phyloP scores from a whole-genome alignment of 23 tunicate species.

The Botrylloides violaceus region DNA sequence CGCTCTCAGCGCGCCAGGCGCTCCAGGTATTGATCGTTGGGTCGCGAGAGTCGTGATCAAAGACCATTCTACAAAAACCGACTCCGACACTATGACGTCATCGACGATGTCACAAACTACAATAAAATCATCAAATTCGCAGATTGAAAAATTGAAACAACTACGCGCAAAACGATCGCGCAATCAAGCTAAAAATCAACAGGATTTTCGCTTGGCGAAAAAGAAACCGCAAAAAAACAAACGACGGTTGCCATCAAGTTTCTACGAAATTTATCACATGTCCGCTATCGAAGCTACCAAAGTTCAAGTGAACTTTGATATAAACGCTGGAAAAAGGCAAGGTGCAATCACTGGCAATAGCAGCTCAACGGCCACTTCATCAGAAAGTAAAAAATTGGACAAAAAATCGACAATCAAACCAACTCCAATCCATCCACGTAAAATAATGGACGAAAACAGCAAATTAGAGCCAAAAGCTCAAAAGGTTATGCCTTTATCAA shows the following conservation, averaged over 20 bases:
- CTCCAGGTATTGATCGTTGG: constrained; percentile 58
- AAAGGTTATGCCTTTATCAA: constrained; percentile 3
- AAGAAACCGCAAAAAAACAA: not conserved
- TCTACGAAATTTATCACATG: constrained; percentile 29
- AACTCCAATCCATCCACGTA: constrained; percentile 1
- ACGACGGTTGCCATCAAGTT: not conserved
- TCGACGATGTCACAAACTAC: not conserved
- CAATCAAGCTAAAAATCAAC: constrained; percentile 1
- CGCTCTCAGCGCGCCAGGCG: constrained; percentile 13
- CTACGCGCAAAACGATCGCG: not conserved
- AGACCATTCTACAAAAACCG: constrained; percentile 20
- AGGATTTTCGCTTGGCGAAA: constrained; percentile 2
- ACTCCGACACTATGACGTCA: constrained; percentile 12
- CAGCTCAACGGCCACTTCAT: not conserved
- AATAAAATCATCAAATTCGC: not conserved
- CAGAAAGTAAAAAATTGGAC: not conserved
- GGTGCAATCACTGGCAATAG: constrained; percentile 14
- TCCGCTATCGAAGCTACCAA: constrained; percentile 71
- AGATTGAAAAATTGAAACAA: not conserved
- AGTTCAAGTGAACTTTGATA: constrained; percentile 47
- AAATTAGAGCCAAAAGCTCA: not conserved
- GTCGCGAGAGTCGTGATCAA: constrained; percentile 86
- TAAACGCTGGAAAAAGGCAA: constrained; percentile 31
- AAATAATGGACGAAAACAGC: not conserved
- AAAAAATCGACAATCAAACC: not conserved